phyloP scores from a whole-genome alignment of 2,113 vertebrate genomes.

The Mellivora capensis region DNA sequence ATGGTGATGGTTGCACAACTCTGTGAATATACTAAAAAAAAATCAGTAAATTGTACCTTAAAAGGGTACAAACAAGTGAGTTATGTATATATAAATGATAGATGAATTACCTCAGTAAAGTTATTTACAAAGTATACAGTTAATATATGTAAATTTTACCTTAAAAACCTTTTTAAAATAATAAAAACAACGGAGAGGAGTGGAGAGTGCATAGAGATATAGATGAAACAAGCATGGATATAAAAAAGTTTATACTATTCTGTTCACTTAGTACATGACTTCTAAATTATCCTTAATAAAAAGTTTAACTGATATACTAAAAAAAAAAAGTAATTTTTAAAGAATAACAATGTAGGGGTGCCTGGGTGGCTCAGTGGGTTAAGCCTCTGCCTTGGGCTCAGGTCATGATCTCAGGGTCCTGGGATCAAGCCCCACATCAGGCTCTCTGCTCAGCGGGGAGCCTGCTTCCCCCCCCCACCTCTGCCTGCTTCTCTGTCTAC shows the following conservation, averaged over 20 bases:
- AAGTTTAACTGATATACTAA: background rate
- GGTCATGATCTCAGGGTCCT: no score
- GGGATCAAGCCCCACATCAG: no score
- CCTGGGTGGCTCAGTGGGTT: no score
- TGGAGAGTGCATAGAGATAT: background rate
- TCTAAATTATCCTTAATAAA: background rate
- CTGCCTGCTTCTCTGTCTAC: no score
- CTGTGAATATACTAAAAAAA: background rate
- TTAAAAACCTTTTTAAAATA: background rate
- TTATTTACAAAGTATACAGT: background rate
- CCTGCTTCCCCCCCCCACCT: no score
- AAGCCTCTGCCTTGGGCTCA: no score
- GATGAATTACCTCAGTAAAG: background rate
- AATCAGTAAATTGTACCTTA: background rate
- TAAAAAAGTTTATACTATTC: background rate
- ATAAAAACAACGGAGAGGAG: background rate
- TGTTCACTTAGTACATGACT: background rate
- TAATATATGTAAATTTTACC: background rate
- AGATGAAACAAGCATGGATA: slow-evolving; percentile 7
- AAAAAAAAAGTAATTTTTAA: background rate
- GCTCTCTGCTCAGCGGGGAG: no score
- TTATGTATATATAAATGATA: background rate
- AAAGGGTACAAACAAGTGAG: background rate
- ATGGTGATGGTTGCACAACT: background rate
- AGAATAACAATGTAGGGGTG: background rate